These are phyloP conservation scores for Zaprionus capensis DNA, from an alignment of 1,140 invertebrate genomes.

Conservation along the genomic window DNA sequence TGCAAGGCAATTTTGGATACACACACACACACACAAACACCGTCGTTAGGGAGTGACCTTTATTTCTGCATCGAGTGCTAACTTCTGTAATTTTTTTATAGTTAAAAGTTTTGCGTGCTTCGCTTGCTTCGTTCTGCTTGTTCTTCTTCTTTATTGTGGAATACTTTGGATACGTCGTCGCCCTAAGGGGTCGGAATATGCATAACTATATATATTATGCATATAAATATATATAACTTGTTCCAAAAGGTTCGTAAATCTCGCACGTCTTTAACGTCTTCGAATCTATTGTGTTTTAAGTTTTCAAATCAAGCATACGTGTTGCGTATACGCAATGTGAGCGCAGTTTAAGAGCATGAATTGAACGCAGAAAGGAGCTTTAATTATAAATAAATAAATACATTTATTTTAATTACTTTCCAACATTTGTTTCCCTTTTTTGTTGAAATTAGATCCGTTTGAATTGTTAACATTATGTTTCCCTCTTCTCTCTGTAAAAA, in stretches of 20 bases:
- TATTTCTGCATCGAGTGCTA: conserved; percentile 30
- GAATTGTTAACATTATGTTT: too few relatives aligned
- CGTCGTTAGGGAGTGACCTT: neutral
- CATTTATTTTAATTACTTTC: too few relatives aligned
- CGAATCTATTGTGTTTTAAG: neutral
- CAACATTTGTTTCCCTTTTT: too few relatives aligned
- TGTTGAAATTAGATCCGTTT: too few relatives aligned
- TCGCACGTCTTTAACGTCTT: too few relatives aligned
- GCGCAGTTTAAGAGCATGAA: neutral
- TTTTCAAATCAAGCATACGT: conserved; percentile 18
- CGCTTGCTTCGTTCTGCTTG: neutral
- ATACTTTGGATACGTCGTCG: conserved; percentile 37
- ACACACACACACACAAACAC: conserved; percentile 13
- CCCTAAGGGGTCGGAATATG: conserved; percentile 12
- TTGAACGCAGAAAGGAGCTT: too few relatives aligned
- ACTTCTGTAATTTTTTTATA: conserved; percentile 23
- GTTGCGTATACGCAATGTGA: conserved; percentile 30
- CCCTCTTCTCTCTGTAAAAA: neutral
- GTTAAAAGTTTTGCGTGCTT: conserved; percentile 8
- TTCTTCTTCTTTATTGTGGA: conserved; percentile 7
- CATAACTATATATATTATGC: too few relatives aligned
- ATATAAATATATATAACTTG: too few relatives aligned
- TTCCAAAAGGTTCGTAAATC: neutral
- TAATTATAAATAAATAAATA: too few relatives aligned
- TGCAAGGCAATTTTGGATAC: conserved; percentile 33